phyloP scores from a whole-genome alignment of 2,113 vertebrate genomes.

The Neodon shergylaensis region DNA sequence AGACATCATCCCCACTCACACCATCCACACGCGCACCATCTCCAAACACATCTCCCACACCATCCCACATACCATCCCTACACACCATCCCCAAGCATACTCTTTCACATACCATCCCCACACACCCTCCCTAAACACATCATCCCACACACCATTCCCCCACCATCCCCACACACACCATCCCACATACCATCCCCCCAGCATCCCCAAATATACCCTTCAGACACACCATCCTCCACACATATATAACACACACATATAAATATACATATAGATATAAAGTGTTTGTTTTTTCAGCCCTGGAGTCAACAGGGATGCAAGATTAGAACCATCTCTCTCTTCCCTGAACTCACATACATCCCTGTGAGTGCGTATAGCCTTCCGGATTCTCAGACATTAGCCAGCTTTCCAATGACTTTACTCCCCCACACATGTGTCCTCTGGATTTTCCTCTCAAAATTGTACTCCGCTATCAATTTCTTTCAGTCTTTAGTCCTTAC shows the following conservation, averaged over 20 bases:
- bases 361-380: too few relatives aligned
- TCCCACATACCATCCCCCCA: neutral
- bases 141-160: neutral
- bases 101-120: neutral
- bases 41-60: neutral
- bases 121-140: neutral
- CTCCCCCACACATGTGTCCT: neutral
- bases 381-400: neutral
- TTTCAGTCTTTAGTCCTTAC: neutral
- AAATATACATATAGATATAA: too few relatives aligned
- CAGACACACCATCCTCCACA: neutral
- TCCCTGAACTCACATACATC: neutral
- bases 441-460: neutral
- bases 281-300: neutral
- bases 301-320: neutral
- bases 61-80: neutral
- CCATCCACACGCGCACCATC: neutral
- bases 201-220: neutral
- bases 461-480: neutral
- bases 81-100: neutral
- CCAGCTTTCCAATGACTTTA: neutral
- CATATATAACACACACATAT: too few relatives aligned
- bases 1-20: too few relatives aligned
- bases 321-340: neutral
- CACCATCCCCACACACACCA: neutral